Evolutionary conservation across 2,113 vertebrate species (phyloP).

Genomic region (Coreoperca whiteheadi): DNA sequence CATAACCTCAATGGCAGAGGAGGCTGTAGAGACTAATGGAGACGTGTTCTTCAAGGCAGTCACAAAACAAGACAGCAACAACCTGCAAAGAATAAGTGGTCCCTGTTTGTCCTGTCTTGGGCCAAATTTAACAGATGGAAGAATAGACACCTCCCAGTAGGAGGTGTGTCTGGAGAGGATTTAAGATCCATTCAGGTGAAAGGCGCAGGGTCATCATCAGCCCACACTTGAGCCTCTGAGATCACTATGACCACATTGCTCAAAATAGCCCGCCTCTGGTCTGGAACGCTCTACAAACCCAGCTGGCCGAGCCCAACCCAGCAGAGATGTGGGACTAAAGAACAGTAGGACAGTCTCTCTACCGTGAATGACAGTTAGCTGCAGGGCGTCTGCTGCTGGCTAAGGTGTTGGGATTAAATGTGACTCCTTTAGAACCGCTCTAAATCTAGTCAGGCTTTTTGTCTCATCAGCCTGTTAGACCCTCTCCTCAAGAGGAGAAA

Average conservation of each 20-base stretch:
- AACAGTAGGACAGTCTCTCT: constrained; percentile 35
- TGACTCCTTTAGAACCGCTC: constrained; percentile 78
- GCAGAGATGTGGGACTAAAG: constrained; percentile 42
- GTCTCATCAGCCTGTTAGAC: constrained; percentile 32
- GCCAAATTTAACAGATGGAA: constrained; percentile 50
- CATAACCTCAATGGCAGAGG: neutral
- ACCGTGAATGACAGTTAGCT: constrained; percentile 35
- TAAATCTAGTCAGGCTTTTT: constrained; percentile 76
- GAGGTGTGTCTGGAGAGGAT: constrained; percentile 51
- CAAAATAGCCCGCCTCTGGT: constrained; percentile 57
- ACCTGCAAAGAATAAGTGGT: constrained; percentile 13
- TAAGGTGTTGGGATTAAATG: constrained; percentile 70
- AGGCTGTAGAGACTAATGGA: neutral
- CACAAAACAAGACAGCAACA: neutral
- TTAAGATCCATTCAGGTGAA: constrained; percentile 66
- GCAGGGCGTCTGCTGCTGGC: constrained; percentile 47
- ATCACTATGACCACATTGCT: constrained; percentile 65
- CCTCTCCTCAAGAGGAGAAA: constrained; percentile 15
- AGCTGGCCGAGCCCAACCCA: constrained; percentile 56
- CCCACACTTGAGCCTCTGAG: constrained; percentile 62
- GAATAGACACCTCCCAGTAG: neutral
- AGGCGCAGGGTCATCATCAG: constrained; percentile 40
- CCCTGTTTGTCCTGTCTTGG: constrained; percentile 24
- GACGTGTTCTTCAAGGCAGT: neutral
- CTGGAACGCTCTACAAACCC: constrained; percentile 38